A percentile compares a stretch with the other conserved stretches of the same genome.
Conservation (phyloP, 2,113 vertebrate species). For the Porphyrio hochstetteri region DNA sequence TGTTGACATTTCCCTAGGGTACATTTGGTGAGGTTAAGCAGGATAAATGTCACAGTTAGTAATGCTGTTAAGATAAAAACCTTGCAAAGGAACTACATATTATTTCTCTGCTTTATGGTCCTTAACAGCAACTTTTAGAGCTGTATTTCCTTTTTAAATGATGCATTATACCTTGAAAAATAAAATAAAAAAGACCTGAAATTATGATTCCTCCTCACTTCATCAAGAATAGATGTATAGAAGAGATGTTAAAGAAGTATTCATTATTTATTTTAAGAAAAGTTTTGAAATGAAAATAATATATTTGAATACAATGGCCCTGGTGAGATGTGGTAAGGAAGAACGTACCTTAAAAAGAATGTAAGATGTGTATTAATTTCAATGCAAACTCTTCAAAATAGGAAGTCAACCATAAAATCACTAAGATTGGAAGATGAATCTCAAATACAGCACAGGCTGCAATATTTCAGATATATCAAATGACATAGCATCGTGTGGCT, state of each 20-base stretch:
- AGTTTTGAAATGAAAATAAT: neutral
- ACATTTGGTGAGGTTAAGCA: conserved; percentile 70
- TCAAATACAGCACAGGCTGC: neutral
- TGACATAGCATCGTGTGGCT: neutral
- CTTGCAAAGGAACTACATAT: conserved; percentile 46
- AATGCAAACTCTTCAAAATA: neutral
- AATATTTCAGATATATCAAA: neutral
- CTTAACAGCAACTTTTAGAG: conserved; percentile 58
- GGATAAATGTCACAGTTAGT: conserved; percentile 76
- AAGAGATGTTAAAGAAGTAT: neutral
- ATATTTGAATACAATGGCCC: neutral
- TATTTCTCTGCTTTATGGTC: conserved; percentile 58
- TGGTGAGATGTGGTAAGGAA: neutral
- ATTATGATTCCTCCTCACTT: conserved; percentile 29
- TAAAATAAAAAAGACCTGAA: conserved; percentile 38
- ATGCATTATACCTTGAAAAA: conserved; percentile 39
- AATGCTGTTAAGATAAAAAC: conserved; percentile 67
- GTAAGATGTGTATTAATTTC: neutral
- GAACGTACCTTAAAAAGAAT: neutral
- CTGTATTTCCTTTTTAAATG: conserved; percentile 55
- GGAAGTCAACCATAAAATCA: neutral
- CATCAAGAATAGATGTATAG: neutral
- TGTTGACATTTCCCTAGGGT: conserved; percentile 72
- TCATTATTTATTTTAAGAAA: neutral
- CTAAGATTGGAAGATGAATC: neutral